Conservation (phyloP, 2,888 invertebrate species). For the Lordiphosa fenestrarum region DNA sequence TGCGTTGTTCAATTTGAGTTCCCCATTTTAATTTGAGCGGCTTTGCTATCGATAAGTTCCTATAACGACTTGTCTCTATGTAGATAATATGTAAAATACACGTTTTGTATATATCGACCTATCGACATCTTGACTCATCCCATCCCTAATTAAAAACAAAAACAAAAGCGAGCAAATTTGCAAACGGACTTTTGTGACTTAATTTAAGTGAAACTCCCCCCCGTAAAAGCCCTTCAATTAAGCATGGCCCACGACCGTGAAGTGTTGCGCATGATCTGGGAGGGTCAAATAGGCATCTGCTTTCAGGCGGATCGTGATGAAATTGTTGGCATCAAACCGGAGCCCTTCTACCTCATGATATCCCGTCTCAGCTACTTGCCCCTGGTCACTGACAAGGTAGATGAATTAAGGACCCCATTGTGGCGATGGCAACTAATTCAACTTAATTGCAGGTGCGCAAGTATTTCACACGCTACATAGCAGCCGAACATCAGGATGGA, state of each 20-base stretch:
- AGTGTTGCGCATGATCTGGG: conserved; percentile 96
- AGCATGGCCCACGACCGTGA: conserved; percentile 96
- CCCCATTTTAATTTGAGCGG: too few species aligned
- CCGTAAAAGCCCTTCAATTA: conserved; percentile 6
- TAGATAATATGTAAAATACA: too few species aligned
- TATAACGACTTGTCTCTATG: too few species aligned
- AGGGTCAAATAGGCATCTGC: conserved; percentile 95
- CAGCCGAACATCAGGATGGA: conserved; percentile 89
- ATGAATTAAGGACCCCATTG: conserved; percentile 21
- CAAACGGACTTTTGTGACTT: too few species aligned
- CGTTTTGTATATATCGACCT: too few species aligned
- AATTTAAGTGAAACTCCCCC: too few species aligned
- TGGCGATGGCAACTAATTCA: background rate
- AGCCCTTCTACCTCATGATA: conserved; percentile 95
- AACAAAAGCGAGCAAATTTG: too few species aligned
- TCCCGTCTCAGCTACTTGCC: conserved; percentile 97
- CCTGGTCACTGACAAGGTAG: conserved; percentile 95
- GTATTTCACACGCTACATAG: conserved; percentile 91
- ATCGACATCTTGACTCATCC: too few species aligned
- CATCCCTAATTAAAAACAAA: too few species aligned
- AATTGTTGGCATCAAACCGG: conserved; percentile 93
- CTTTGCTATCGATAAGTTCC: too few species aligned
- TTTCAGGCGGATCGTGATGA: conserved; percentile 94
- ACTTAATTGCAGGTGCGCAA: conserved; percentile 86
- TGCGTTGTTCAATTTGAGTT: too few species aligned